Percentiles rank a stretch among this genome's conserved stretches.
Conservation (phyloP, 2,888 invertebrate genomes). For the Chrysopilus asiliformis region DNA sequence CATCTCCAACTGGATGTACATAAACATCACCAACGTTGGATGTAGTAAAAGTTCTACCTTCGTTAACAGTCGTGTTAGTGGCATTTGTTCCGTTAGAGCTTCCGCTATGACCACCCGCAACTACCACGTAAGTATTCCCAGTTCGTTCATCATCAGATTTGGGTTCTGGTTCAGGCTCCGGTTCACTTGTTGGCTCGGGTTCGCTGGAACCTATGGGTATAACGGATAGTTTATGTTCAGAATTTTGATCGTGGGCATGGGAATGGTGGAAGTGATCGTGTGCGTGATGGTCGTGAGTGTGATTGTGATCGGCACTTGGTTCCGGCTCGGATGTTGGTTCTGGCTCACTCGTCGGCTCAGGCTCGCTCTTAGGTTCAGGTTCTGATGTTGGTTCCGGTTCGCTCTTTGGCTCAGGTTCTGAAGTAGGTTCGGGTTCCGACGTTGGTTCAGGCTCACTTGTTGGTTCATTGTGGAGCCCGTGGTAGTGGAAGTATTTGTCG, state of each 20-base stretch:
- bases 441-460: constrained; percentile 18
- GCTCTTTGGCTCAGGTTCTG: constrained; percentile 24
- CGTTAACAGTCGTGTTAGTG: no score
- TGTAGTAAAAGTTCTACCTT: no score
- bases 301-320: constrained; percentile 16
- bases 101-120: no score
- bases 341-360: constrained; percentile 17
- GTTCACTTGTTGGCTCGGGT: constrained; percentile 26
- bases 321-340: constrained; percentile 8
- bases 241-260: not conserved
- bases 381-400: constrained; percentile 29
- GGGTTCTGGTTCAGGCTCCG: constrained; percentile 27
- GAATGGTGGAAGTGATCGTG: not conserved
- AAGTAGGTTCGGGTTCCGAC: constrained; percentile 18
- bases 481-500: not conserved
- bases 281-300: constrained; percentile 11
- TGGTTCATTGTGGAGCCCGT: constrained; percentile 1
- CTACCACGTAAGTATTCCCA: no score
- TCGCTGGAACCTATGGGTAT: no score
- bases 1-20: no score
- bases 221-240: no score
- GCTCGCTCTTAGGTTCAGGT: constrained; percentile 30
- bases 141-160: constrained; percentile 23
- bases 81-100: no score
- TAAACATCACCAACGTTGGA: no score